Base-by-base conservation (phyloP, 2,113 vertebrate species). In the Tachysurus vachellii region DNA sequence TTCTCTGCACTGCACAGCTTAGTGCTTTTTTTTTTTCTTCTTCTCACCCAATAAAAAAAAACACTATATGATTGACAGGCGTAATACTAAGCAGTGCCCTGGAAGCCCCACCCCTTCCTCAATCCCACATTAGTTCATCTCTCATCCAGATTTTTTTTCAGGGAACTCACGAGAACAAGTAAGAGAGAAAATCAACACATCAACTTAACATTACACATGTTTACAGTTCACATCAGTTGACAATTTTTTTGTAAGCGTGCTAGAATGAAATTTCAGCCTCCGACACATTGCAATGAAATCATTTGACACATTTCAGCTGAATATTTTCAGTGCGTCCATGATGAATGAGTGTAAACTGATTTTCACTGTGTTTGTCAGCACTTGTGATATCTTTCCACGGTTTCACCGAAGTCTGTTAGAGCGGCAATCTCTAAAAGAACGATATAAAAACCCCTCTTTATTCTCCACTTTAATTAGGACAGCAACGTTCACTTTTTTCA, bases 1-100 rank as follows among this genome's bases (percentile, higher is more conserved):
- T 66, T 54, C 36, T 23, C 66, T 86, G 81, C 44, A 56, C 59
- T 83, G 70, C 28, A 50, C 36, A 17, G 57, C 13, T 75, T 82
- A 44, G n/a, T 42, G n/a, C 19, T 42, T 19, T 19, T n/a, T 56
- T 75, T 47, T 42, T 42, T 47, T 26, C n/a, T 21, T 57, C 19
- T 17, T 59, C 23, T 19, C 59, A 1, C 7, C 9, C 57, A 19
- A 62, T 28, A 4, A 42, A 42, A 42, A 42, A 36, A 36, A 36
- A 42, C 31, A 42, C 8, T 21, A 53, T n/a, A 28, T 6, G 47
- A 28, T 8, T 77, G 47, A 50, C 44, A 26, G 21, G 10, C 8
- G 4, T 12, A 9, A 44, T 75, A 47, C 26, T 26, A 44, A 75
- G 9, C 42, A 14, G 53, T 26, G n/a, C 6, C 26, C 26, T 14